Base-by-base conservation (phyloP, 2,113 vertebrate genomes). In the Eptatretus burgeri region DNA sequence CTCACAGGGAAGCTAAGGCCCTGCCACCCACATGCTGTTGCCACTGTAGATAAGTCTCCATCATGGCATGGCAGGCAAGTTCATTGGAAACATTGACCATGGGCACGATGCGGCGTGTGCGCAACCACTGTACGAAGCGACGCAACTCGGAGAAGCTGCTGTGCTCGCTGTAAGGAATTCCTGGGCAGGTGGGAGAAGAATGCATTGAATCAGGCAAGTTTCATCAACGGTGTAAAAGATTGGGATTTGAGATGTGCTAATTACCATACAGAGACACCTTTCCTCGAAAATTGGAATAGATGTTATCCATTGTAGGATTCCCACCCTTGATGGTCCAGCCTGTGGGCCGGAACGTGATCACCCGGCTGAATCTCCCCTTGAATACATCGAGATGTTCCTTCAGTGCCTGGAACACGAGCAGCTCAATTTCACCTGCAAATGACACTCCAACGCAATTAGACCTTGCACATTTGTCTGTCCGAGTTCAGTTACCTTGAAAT, bases 121-220 rank as follows among this genome's bases (percentile, higher is more conserved):
- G 78, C 63, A 91, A 62, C 85, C 89, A 98, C 66, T 93, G 87
- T 68, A 94, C 85, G 63, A 98, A 98, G 3, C 69, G 79, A 66
- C 88, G 94, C 73, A 98, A 71, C 76, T 98, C 91, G 68, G 80
- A 70, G 69, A 78, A 94, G 71, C 89, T 88, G 76, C 91, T 98
- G 75, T 98, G 91, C 65, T 98, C 91, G 2, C 88, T 95, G 69
- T 95, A 98, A 14, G 91, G 91, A 68, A 98, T 79, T 51, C 86
- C 91, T 98, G 74, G 11, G 71, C 0, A 20, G 67, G 70, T 66
- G 64, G 63, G 70, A 20, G 70, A 64, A 68, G 41, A 67, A 72
- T 66, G 17, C 53, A 41, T 41, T 3, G 27, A 41, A 41, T 41
- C 27, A 7, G 27, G 27, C 27, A 41, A 41, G 27, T 41, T 41